Base-by-base conservation (phyloP, 2,113 vertebrate genomes). In the Rhinolophus ferrumequinum region DNA sequence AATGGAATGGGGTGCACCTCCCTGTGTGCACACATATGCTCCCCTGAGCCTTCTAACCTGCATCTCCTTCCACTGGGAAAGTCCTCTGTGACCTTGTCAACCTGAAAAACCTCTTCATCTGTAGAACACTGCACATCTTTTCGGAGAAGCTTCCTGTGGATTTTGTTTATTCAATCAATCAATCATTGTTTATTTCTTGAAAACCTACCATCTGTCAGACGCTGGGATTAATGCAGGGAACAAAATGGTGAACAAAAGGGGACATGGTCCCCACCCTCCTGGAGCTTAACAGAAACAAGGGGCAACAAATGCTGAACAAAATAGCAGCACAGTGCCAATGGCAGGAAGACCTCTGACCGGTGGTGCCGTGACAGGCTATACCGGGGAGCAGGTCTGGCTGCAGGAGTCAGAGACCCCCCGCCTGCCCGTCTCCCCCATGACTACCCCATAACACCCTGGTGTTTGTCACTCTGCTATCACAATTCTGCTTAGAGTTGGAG, bases 1-100 rank as follows among this genome's bases (percentile, higher is more conserved):
- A 0, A 22, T 3, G 1, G 21, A 14, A 54, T 18, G 1, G 9
- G 1, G 0, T 1, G 18, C 3, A 0, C 21, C 33, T n/a, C 15
- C 60, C 28, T 19, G 52, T 13, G 24, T 24, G 14, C 9, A 0
- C 6, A 1, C 0, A 1, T 28, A 3, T 14, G 13, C 4, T 21
- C 18, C 5, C 15, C 67, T 8, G 28, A 60, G 6, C 8, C 24
- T 30, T 5, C 0, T 5, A 8, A 0, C 22, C 70, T 62, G 24
- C 2, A 41, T 18, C 44, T 56, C 22, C 44, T 22, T 19, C 66
- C 11, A 2, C 47, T 12, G 0, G 60, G 9, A 9, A 28, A 21
- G 64, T 10, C 52, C 26, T 26, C 60, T 38, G 26, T n/a, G 33
- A 41, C n/a, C 64, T 41, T 11, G 6, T 14, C 50, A 33, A 19